These are phyloP conservation scores for Pollimyrus isidori DNA, from an alignment of 2,113 vertebrate species.

Conservation along the genomic window DNA sequence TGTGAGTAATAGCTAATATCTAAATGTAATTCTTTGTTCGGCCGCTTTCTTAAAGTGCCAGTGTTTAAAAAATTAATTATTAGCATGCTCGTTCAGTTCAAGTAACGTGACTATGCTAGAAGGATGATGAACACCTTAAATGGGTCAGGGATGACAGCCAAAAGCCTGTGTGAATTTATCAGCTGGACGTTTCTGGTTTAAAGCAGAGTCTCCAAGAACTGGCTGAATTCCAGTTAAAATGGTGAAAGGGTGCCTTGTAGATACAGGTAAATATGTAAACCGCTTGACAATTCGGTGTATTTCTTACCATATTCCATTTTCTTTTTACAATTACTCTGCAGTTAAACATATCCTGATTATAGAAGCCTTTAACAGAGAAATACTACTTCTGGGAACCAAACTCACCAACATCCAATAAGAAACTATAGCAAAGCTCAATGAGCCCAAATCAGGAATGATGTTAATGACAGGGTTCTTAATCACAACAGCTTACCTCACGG, in stretches of 20 bases:
- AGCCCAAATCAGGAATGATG: neutral
- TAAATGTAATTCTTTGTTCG: neutral
- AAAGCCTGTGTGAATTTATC: neutral
- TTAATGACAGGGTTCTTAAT: neutral
- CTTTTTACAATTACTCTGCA: neutral
- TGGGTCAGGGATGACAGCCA: neutral
- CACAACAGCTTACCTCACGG: neutral
- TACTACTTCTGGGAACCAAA: neutral
- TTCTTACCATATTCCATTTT: neutral
- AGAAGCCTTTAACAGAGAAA: neutral
- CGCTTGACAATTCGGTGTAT: neutral
- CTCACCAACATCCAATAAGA: neutral
- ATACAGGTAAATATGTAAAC: neutral
- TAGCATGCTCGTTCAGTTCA: neutral
- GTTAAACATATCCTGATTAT: neutral
- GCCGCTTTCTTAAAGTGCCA: neutral
- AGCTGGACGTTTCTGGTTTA: neutral
- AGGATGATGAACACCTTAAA: neutral
- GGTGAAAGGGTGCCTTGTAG: neutral
- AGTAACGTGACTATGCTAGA: neutral
- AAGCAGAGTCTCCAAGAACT: neutral
- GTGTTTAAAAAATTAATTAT: neutral
- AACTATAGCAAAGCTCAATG: neutral
- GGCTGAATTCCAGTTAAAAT: neutral
- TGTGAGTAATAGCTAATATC: neutral